Evolutionary conservation across 2,888 invertebrate species (phyloP).

Genomic region (Falcaria lacertinaria): DNA sequence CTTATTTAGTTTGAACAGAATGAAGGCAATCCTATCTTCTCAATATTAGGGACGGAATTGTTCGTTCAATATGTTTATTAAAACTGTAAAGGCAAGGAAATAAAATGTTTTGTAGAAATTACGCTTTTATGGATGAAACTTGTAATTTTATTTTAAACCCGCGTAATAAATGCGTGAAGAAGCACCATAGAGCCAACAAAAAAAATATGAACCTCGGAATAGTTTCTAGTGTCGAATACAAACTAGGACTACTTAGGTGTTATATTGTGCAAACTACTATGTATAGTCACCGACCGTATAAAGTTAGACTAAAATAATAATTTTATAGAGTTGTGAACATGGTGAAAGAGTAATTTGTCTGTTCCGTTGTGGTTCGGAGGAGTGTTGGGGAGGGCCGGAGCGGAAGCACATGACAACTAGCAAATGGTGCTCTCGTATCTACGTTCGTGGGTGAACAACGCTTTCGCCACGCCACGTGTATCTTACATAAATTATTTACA

Average conservation of each 20-base stretch:
- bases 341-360: constrained; percentile 16
- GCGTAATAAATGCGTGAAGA: no score
- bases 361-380: constrained; percentile 16
- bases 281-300: constrained; percentile 5
- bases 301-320: background rate
- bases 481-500: constrained; percentile 2
- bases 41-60: constrained; percentile 22
- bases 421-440: constrained; percentile 20
- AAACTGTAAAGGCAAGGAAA: background rate
- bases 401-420: constrained; percentile 24
- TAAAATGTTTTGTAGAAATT: background rate
- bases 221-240: no score
- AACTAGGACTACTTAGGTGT: no score
- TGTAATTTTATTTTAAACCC: no score
- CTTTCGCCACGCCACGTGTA: background rate
- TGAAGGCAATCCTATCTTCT: constrained; percentile 25
- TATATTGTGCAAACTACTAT: no score
- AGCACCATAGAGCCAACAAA: no score
- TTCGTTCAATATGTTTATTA: constrained; percentile 8
- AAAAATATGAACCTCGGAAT: no score
- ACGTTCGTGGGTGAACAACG: constrained; percentile 12
- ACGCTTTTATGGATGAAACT: no score
- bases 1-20: constrained; percentile 39
- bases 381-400: constrained; percentile 18
- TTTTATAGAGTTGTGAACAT: background rate